Evolutionary conservation across 2,113 vertebrate genomes (phyloP).

Genomic region (rabbit (Oryctolagus cuniculus)): mOryCun1.1 NC_091434.1:35285501-35286000

Average conservation of each 20-base stretch:
- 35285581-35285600: not conserved
- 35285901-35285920: slow-evolving; percentile 4
- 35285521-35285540: not conserved
- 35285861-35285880: not conserved
- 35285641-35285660: not conserved
- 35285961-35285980: not conserved
- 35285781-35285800: not conserved
- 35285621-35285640: not conserved
- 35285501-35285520: not conserved
- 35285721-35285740: not conserved
- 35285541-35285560: not conserved
- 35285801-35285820: not conserved
- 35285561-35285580: not conserved
- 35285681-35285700: not conserved
- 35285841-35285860: not conserved
- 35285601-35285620: not conserved
- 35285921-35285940: not conserved
- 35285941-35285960: not conserved
- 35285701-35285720: not conserved
- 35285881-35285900: not conserved
- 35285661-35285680: not conserved
- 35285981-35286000: not conserved
- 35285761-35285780: not conserved
- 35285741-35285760: not conserved
- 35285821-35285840: not conserved